Evolutionary conservation across 1,140 invertebrate genomes (phyloP), one percentile per base, ranked within the genome.

Genomic region (Octopus bimaculoides): DNA sequence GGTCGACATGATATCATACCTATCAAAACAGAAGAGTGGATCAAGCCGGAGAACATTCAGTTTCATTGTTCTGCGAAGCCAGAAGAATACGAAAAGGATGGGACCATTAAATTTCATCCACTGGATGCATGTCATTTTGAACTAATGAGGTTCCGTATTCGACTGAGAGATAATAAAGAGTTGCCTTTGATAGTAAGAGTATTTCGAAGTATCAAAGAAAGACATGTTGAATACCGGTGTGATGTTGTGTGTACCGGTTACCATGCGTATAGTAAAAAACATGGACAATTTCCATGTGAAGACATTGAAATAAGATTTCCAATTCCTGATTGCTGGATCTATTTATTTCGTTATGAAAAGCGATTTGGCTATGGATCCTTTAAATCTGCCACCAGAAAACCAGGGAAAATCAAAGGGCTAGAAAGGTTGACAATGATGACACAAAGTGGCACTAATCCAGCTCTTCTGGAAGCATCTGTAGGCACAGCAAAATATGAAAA

Each of bases 401-500:
- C 92, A 6, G 93, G 92, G 74, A 93, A 92, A 89, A 92, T 93
- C 54, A 93, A 93, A 83, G 87, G 88, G 12, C 79, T 88, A 52
- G 89, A 89, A 81, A 69, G 89, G 26, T 82, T 89, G 12, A 90
- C 88, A 9, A 87, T 99, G 86, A 92, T 99, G 83, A 97, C 98
- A 20, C 88, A 90, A 80, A 88, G 91, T 17, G 95, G 94, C 8
- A 90, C 97, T 78, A 96, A 98, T 86, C 94, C 96, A 82, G 96
- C 96, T 81, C 91, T 99, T 4, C 98, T 99, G 89, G 98, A 99
- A 90, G 97, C 98, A 0, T 98, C 97, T 10, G 98, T 96, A 3
- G 98, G 98, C 0, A 95, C 97, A 88, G 98, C 98, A 14, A 99
- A 99, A 91, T 99, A 99, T 89, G 98, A 99, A 90, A 97, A 99